These are phyloP conservation scores for Salpingus planirostris DNA, from an alignment of 2,888 invertebrate species.

Conservation along the genomic window DNA sequence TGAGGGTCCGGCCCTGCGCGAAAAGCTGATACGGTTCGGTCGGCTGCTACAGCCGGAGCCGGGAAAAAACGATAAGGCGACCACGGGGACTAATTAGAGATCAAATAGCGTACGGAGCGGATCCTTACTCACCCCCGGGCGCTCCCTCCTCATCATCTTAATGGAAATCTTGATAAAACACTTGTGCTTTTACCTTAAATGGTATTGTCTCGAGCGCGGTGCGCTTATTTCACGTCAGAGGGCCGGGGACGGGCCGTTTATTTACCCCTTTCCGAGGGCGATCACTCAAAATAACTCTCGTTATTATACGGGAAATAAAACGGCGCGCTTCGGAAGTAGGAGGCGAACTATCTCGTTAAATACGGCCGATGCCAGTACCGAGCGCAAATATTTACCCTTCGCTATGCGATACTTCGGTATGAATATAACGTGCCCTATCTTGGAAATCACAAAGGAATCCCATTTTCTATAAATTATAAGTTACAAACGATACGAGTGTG, in stretches of 20 bases:
- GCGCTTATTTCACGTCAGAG: neutral
- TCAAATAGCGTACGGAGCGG: constrained; percentile 16
- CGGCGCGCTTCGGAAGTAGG: no score
- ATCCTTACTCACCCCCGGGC: constrained; percentile 15
- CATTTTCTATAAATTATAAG: constrained; percentile 25
- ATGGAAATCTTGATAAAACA: constrained; percentile 22
- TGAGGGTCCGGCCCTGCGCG: no score
- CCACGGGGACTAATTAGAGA: constrained; percentile 21
- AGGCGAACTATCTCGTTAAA: no score
- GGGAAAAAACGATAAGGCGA: constrained; percentile 13
- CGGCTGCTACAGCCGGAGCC: no score
- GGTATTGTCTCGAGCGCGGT: constrained; percentile 1
- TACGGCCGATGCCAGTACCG: no score
- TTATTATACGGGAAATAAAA: no score
- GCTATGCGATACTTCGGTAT: no score
- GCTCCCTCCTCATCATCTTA: constrained; percentile 18
- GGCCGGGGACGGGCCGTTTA: no score
- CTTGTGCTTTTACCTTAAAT: constrained; percentile 7
- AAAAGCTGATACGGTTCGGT: no score
- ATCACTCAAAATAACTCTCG: no score
- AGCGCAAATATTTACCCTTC: neutral
- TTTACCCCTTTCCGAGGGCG: no score
- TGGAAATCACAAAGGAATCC: constrained; percentile 23
- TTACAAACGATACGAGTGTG: constrained; percentile 22
- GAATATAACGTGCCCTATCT: constrained; percentile 21